Evolutionary conservation across 1,140 invertebrate genomes (phyloP), one percentile per base, ranked within the genome.

Genomic region (Heliconius eleuchia): DNA sequence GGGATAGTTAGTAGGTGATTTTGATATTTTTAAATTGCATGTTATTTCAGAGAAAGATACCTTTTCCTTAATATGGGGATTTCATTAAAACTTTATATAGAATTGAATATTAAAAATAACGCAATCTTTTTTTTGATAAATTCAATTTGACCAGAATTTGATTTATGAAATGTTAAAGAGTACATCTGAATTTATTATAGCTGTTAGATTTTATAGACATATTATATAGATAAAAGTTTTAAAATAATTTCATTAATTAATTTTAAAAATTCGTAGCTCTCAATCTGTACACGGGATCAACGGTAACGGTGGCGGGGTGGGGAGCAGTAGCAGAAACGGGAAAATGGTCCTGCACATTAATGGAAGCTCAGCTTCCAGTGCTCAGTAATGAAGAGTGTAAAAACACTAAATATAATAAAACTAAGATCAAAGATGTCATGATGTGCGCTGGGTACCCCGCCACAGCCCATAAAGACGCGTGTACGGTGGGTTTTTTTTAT

Each of bases 371-470:
- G 76, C 95, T 98, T 4, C 98, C 97, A 1, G 96, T 98, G 3
- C 95, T 98, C 77, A 97, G 96, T 85, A 97, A 98, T 85, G 95
- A 96, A 6, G 96, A 96, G 46, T 98, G 98, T 86, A 95, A 95
- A 74, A 96, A 96, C 70, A 98, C 97, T 0, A 97, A 96, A 84
- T 98, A 98, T 87, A 97, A 96, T 37, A 93, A 96, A 7, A 96
- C 96, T 23, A 97, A 97, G 96, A 98, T 98, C 60, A 97, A 97
- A 7, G 97, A 97, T 78, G 97, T 97, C 84, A 98, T 98, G 97
- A 91, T 98, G 92, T 98, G 98, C 88, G 98, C 97, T 37, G 98
- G 97, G 16, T 97, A 97, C 88, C 95, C 96, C 0, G 95, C 96
- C 3, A 95, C 95, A 6, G 98, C 97, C 3, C 95, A 96, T 80